These are phyloP conservation scores for Fulmarus glacialis DNA, from an alignment of 2,113 vertebrate species.

Conservation along the genomic window DNA sequence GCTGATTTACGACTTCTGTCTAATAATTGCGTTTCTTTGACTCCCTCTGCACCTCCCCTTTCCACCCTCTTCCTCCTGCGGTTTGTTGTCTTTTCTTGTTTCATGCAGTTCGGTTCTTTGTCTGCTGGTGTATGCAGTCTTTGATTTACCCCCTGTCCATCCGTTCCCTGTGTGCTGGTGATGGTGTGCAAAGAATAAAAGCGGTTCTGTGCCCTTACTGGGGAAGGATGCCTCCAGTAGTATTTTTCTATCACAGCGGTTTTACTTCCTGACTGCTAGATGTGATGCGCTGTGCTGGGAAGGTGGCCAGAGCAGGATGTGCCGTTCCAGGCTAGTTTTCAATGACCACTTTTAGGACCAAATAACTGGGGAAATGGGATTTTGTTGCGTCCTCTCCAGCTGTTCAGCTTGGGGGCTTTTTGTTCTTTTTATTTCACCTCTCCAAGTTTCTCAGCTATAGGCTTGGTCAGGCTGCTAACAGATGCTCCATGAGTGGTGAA, in stretches of 20 bases:
- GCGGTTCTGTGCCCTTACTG: accelerated
- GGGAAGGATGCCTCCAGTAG: neutral
- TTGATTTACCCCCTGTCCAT: neutral
- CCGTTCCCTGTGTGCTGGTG: accelerated
- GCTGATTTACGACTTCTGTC: neutral
- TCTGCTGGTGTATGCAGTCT: neutral
- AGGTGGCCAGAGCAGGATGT: slow-evolving; percentile 15
- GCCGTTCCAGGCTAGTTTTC: neutral
- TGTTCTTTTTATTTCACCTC: neutral
- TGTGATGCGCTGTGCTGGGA: neutral
- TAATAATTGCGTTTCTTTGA: neutral
- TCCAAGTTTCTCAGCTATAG: neutral
- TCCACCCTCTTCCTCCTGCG: neutral
- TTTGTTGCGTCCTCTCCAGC: neutral
- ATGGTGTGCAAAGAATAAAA: neutral
- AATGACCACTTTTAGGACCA: neutral
- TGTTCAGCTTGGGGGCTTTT: neutral
- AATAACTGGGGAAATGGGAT: neutral
- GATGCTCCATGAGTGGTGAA: neutral
- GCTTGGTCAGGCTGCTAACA: neutral
- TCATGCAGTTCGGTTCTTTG: neutral
- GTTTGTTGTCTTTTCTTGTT: neutral
- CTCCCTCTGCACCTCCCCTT: neutral
- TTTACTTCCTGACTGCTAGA: slow-evolving; percentile 1
- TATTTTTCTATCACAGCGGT: neutral